Conservation (phyloP, 2,113 vertebrate genomes). For the Apteryx owenii region DNA sequence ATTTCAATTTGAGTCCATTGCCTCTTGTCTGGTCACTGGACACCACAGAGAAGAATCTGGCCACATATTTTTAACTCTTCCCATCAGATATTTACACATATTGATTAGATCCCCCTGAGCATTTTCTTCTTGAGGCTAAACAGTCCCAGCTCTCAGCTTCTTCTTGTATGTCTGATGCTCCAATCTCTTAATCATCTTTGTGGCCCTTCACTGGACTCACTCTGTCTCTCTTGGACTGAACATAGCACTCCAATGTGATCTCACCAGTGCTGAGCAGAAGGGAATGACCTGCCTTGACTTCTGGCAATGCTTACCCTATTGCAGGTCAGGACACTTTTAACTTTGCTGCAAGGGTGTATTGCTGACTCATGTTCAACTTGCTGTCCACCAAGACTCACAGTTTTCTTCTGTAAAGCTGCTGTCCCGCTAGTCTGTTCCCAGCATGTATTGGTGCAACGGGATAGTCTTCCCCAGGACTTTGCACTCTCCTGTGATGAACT, state of each 20-base stretch:
- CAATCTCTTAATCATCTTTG: background rate
- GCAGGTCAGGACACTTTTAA: too few relatives aligned
- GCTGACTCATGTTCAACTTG: background rate
- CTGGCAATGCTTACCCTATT: background rate
- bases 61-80: background rate
- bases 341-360: too few relatives aligned
- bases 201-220: background rate
- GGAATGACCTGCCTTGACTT: background rate
- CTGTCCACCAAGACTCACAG: background rate
- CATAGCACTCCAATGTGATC: background rate
- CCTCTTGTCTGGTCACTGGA: background rate
- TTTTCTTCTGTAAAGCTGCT: background rate
- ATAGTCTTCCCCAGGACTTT: background rate
- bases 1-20: background rate
- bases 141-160: background rate
- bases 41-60: background rate
- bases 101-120: background rate
- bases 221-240: background rate
- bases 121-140: background rate
- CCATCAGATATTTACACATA: background rate
- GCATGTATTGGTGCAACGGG: background rate
- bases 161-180: background rate
- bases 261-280: background rate
- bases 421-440: background rate
- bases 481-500: background rate